Conservation (phyloP, 2,113 vertebrate genomes). For the Steatornis caripensis region DNA sequence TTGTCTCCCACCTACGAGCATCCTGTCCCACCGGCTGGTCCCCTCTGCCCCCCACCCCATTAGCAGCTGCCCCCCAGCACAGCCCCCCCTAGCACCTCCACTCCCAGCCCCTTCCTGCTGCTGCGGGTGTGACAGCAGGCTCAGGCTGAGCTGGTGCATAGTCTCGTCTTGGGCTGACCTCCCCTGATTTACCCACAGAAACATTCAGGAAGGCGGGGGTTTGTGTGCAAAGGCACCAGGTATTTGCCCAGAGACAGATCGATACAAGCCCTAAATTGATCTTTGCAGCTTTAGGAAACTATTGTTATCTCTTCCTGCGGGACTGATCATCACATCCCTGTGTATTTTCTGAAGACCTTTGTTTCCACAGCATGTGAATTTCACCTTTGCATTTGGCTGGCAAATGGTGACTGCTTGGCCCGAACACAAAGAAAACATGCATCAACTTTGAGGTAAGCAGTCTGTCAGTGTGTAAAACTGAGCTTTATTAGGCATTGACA, state of each 20-base stretch:
- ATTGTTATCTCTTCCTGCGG: not conserved
- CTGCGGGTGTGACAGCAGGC: not conserved
- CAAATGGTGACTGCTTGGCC: not conserved
- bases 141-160: not conserved
- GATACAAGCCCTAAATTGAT: not conserved
- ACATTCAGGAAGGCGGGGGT: rapidly evolving
- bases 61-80: not conserved
- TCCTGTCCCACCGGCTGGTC: not conserved
- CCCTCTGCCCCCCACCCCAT: not conserved
- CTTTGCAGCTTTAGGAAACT: not conserved
- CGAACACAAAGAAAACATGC: not conserved
- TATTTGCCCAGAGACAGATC: not conserved
- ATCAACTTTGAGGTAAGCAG: not conserved
- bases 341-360: not conserved
- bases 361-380: not conserved
- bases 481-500: not conserved
- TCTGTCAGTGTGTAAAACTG: not conserved
- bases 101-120: not conserved
- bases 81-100: not conserved
- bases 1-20: not conserved
- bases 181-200: not conserved
- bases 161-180: not conserved
- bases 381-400: not conserved
- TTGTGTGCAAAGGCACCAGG: not conserved
- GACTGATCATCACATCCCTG: not conserved